phyloP scores from a whole-genome alignment of 2,797 vertebrate genomes.

The Adrianichthys oophorus region DNA sequence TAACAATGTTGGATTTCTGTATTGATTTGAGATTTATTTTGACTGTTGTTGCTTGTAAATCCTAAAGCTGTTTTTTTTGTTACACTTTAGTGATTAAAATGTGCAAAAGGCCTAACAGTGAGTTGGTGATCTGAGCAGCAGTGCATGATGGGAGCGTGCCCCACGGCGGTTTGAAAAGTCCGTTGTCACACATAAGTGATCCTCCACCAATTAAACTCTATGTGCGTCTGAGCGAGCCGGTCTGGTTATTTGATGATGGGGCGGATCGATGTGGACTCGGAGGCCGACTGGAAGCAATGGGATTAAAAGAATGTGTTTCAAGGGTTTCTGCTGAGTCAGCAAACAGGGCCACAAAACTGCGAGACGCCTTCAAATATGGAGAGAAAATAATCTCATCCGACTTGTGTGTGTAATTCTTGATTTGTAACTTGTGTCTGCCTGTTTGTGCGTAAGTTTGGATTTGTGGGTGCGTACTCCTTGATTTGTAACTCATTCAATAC shows the following conservation, averaged over 20 bases:
- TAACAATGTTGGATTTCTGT: too few relatives aligned
- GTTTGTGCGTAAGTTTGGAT: too few relatives aligned
- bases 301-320: slow-evolving; percentile 47
- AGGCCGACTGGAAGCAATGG: slow-evolving; percentile 32
- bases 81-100: slow-evolving; percentile 4
- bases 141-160: slow-evolving; percentile 31
- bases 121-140: slow-evolving; percentile 5
- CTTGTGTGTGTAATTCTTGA: too few relatives aligned
- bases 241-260: slow-evolving; percentile 43
- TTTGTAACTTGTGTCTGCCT: too few relatives aligned
- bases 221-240: slow-evolving; percentile 3
- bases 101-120: neutral
- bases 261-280: slow-evolving; percentile 44
- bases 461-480: too few relatives aligned
- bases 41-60: neutral
- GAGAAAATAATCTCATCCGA: too few relatives aligned
- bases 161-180: slow-evolving; percentile 4
- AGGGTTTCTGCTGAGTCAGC: slow-evolving; percentile 47
- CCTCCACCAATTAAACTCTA: slow-evolving; percentile 21
- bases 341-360: slow-evolving; percentile 6
- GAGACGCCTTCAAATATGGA: slow-evolving; percentile 19
- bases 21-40: too few relatives aligned
- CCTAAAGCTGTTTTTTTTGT: neutral
- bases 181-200: slow-evolving; percentile 21
- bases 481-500: too few relatives aligned